phyloP scores from a whole-genome alignment of 2,888 invertebrate genomes.

The Athalia cordata region DNA sequence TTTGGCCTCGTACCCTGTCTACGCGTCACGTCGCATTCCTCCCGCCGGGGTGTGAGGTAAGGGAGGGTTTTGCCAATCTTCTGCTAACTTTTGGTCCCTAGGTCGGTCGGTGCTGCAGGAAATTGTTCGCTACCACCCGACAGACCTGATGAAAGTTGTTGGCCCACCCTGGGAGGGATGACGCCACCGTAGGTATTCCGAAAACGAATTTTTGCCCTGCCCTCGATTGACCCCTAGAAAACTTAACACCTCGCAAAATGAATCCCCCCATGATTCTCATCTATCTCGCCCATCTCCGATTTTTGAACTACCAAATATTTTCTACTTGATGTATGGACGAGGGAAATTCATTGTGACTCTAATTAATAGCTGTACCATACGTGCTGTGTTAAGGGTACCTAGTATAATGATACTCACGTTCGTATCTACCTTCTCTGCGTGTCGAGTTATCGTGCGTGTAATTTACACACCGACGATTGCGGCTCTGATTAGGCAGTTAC shows the following conservation, averaged over 20 bases:
- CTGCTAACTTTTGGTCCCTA: constrained; percentile 46
- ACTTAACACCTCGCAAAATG: too few relatives aligned
- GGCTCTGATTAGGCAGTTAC: constrained; percentile 38
- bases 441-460: constrained; percentile 38
- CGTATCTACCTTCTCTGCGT: constrained; percentile 14
- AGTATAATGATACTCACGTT: constrained; percentile 14
- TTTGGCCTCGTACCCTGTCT: constrained; percentile 43
- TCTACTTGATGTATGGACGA: background rate
- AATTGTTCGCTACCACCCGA: constrained; percentile 57
- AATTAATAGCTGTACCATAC: background rate
- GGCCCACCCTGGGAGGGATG: constrained; percentile 68
- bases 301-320: background rate
- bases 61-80: constrained; percentile 65
- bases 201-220: background rate
- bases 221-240: background rate
- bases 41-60: constrained; percentile 59
- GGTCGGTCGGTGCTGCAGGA: constrained; percentile 69
- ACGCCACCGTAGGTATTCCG: constrained; percentile 61
- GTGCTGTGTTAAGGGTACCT: background rate
- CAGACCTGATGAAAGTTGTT: constrained; percentile 52
- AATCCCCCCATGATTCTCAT: background rate
- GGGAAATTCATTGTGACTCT: background rate
- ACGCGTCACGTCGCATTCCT: constrained; percentile 49
- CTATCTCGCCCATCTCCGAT: background rate
- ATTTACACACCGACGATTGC: constrained; percentile 34